A percentile compares a stretch with the other conserved stretches of the same genome.
Conservation (phyloP, 2,113 vertebrate genomes). For the Rana temporaria region DNA sequence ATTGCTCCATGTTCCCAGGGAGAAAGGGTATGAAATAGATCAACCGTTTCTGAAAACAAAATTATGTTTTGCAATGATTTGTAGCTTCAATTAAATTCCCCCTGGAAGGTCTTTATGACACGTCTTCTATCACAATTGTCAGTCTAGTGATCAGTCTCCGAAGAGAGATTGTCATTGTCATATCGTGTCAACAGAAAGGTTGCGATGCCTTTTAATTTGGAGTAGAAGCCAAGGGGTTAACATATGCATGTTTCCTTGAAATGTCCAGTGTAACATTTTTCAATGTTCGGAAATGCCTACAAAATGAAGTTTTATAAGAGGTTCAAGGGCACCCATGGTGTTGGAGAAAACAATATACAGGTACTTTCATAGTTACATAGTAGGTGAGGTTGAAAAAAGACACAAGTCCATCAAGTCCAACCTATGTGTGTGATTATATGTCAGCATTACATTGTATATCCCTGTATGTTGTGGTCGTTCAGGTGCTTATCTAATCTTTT, state of each 20-base stretch:
- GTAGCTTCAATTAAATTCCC: conserved; percentile 52
- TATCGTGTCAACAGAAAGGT: neutral
- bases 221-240: conserved; percentile 11
- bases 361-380: too few relatives aligned
- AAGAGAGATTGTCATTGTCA: conserved; percentile 36
- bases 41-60: conserved; percentile 42
- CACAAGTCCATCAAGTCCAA: too few relatives aligned
- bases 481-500: too few relatives aligned
- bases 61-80: conserved; percentile 53
- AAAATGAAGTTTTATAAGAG: neutral
- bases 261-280: neutral
- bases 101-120: conserved; percentile 42
- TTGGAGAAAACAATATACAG: too few relatives aligned
- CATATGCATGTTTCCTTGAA: neutral
- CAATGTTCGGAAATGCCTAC: neutral
- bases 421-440: too few relatives aligned
- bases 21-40: conserved; percentile 41
- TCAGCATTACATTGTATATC: too few relatives aligned
- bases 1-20: conserved; percentile 27
- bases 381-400: too few relatives aligned
- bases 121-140: conserved; percentile 31
- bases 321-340: neutral
- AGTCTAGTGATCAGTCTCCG: conserved; percentile 29
- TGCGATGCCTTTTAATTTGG: neutral
- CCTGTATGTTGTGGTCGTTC: too few relatives aligned